Percentiles rank a stretch among this genome's conserved stretches.
These are phyloP conservation scores for Limnodromus scolopaceus DNA, from an alignment of 2,797 vertebrate species.

Conservation along the genomic window DNA sequence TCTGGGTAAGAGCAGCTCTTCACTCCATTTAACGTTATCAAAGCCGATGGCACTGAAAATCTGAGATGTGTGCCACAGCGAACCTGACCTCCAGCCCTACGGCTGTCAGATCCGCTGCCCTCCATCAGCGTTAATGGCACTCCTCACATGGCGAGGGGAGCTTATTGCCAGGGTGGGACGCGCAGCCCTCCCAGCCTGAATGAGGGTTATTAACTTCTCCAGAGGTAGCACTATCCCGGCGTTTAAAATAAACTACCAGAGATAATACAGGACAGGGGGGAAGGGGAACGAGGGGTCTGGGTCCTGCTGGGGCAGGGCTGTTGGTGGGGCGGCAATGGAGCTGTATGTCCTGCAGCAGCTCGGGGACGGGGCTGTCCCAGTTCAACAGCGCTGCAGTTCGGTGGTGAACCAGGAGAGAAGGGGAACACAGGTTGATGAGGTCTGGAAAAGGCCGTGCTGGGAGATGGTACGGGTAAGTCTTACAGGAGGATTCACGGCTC, in stretches of 20 bases:
- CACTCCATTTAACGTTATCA: not conserved
- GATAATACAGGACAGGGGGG: not conserved
- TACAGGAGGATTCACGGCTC: not conserved
- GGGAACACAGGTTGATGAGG: not conserved
- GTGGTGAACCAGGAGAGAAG: not conserved
- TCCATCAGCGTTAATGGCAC: not conserved
- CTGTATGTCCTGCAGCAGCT: fast-evolving
- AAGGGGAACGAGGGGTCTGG: not conserved
- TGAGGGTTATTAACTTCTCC: not conserved
- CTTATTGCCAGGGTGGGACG: not conserved
- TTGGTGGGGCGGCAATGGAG: not conserved
- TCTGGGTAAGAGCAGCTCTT: not conserved
- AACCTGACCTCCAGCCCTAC: not conserved
- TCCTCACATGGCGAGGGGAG: not conserved
- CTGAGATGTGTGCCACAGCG: not conserved
- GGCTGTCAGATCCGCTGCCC: not conserved
- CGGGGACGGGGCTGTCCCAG: fast-evolving
- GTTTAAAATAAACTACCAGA: not conserved
- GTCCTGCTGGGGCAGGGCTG: not conserved
- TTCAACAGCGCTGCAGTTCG: fast-evolving
- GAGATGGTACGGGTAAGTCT: not conserved
- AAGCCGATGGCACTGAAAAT: not conserved
- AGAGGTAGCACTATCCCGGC: not conserved
- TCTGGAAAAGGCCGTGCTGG: not conserved
- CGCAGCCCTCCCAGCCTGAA: not conserved